Conservation (phyloP, 2,888 invertebrate genomes). For the Adelphocoris suturalis region DNA sequence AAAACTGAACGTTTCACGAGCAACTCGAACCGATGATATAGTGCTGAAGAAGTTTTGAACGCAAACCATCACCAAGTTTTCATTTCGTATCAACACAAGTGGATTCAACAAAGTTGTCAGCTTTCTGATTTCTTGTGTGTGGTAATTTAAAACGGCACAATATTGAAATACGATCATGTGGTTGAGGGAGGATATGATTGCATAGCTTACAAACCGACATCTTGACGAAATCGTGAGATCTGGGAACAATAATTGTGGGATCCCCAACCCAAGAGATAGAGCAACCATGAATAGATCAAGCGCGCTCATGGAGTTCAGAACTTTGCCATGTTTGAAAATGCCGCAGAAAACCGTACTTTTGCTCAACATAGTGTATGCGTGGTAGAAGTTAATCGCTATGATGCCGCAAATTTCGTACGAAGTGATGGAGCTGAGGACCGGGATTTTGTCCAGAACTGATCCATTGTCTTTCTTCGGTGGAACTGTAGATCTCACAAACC, state of each 20-base stretch:
- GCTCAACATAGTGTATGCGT: not conserved
- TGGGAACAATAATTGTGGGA: not conserved
- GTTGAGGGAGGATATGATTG: not conserved
- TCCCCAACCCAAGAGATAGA: not conserved
- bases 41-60: not conserved
- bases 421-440: not conserved
- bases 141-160: constrained; percentile 5
- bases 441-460: not conserved
- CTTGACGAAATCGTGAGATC: not conserved
- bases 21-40: not conserved
- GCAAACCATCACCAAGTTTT: not conserved
- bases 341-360: not conserved
- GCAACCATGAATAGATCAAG: not conserved
- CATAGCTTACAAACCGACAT: not conserved
- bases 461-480: not conserved
- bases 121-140: not conserved
- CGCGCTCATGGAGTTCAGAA: not conserved
- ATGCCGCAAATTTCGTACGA: not conserved
- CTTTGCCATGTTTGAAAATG: not conserved
- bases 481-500: not conserved
- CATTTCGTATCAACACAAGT: not conserved
- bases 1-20: not conserved
- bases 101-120: not conserved
- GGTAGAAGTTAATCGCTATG: not conserved
- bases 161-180: not conserved